Conservation (phyloP, 2,888 invertebrate species). For the Ornithoptera alexandrae region DNA sequence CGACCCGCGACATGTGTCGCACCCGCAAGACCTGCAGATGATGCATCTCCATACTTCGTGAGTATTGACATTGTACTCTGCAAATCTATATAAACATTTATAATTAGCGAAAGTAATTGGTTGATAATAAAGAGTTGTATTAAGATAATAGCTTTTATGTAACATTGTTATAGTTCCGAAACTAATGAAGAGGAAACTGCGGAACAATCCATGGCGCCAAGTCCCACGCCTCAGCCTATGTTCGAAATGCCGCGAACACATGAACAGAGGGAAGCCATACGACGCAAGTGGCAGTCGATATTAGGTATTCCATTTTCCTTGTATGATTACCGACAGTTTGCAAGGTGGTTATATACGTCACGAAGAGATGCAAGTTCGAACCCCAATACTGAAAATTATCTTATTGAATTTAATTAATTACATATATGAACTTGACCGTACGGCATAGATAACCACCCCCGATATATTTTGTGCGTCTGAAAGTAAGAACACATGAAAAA, state of each 20-base stretch:
- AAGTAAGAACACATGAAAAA: background rate
- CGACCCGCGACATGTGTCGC: constrained; percentile 45
- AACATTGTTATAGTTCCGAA: constrained; percentile 21
- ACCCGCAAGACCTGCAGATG: constrained; percentile 65
- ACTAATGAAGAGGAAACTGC: constrained; percentile 34
- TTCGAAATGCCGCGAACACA: constrained; percentile 81
- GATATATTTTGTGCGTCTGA: background rate
- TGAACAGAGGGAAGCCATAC: constrained; percentile 89
- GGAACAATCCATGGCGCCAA: constrained; percentile 42
- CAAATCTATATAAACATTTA: no score
- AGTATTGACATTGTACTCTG: constrained; percentile 33
- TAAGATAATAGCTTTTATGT: background rate
- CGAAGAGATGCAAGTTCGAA: no score
- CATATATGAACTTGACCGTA: no score
- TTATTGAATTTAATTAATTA: no score
- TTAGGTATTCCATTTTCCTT: constrained; percentile 79
- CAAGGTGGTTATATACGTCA: no score
- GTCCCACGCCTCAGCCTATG: constrained; percentile 50
- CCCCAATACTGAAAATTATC: no score
- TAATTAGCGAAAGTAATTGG: background rate
- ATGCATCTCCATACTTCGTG: constrained; percentile 54
- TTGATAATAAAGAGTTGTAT: background rate
- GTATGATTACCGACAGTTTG: background rate
- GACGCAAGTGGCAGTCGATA: constrained; percentile 90
- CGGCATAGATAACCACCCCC: background rate